Evolutionary conservation across 2,797 vertebrate species (phyloP).

Genomic region (Hybognathus amarus): DNA sequence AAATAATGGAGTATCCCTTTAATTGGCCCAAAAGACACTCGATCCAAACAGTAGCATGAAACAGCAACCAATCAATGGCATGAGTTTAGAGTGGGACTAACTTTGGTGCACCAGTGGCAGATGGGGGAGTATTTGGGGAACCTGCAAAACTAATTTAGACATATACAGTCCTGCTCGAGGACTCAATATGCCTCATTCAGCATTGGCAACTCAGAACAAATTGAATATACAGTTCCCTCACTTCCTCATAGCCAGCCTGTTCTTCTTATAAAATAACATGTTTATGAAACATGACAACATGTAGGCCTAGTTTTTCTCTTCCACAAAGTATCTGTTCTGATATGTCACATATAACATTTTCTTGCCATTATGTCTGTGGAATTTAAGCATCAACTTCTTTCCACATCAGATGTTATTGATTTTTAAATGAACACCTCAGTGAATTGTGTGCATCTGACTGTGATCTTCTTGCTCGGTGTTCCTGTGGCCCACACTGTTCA

Average conservation of each 20-base stretch:
- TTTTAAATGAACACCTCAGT: constrained; percentile 20
- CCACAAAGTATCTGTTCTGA: neutral
- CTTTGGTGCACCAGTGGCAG: neutral
- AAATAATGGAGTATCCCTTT: too few relatives aligned
- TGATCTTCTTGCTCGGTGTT: constrained; percentile 9
- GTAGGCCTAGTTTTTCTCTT: neutral
- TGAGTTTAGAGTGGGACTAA: neutral
- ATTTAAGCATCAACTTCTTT: neutral
- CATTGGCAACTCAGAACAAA: neutral
- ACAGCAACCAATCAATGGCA: neutral
- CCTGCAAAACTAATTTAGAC: neutral
- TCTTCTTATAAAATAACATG: neutral
- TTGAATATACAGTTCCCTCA: neutral
- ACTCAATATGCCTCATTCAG: neutral
- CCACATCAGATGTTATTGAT: neutral
- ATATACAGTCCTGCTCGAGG: neutral
- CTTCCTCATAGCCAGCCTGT: neutral
- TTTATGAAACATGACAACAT: neutral
- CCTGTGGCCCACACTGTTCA: constrained; percentile 13
- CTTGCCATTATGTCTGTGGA: neutral
- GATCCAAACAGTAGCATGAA: neutral
- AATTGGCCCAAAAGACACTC: too few relatives aligned
- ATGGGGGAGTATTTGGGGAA: neutral
- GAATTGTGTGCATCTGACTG: constrained; percentile 7
- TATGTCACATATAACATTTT: constrained; percentile 10